Evolutionary conservation across 2,797 vertebrate genomes (phyloP).

Genomic region (Pelodytes ibericus): DNA sequence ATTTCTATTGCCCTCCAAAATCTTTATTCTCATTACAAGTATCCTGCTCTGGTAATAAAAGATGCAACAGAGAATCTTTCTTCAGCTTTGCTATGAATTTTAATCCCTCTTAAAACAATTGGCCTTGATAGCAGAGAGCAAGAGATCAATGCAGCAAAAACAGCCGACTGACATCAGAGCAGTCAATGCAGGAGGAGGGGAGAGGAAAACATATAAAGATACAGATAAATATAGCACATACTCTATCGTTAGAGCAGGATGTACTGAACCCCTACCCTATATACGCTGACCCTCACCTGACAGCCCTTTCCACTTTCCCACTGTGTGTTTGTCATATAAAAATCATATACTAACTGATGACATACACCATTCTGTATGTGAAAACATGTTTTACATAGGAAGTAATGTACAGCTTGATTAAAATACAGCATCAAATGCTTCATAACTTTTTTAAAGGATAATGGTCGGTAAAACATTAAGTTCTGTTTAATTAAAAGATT

Average conservation of each 20-base stretch:
- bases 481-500: too few relatives aligned
- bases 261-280: too few relatives aligned
- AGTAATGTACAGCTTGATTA: too few relatives aligned
- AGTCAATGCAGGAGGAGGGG: background rate
- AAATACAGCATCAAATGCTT: too few relatives aligned
- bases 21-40: conserved; percentile 57
- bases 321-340: too few relatives aligned
- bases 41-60: conserved; percentile 40
- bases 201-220: background rate
- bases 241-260: background rate
- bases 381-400: too few relatives aligned
- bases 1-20: conserved; percentile 62
- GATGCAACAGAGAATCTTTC: conserved; percentile 37
- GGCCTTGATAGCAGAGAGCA: conserved; percentile 47
- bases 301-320: too few relatives aligned
- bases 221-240: background rate
- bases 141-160: conserved; percentile 36
- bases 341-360: too few relatives aligned
- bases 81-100: conserved; percentile 33
- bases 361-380: too few relatives aligned
- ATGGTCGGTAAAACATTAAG: too few relatives aligned
- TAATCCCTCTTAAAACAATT: conserved; percentile 44
- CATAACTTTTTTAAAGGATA: too few relatives aligned
- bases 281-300: too few relatives aligned
- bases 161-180: conserved; percentile 33